Percentiles rank a stretch among this genome's conserved stretches.
Conservation (phyloP, 2,888 invertebrate genomes). For the Alitta virens region DNA sequence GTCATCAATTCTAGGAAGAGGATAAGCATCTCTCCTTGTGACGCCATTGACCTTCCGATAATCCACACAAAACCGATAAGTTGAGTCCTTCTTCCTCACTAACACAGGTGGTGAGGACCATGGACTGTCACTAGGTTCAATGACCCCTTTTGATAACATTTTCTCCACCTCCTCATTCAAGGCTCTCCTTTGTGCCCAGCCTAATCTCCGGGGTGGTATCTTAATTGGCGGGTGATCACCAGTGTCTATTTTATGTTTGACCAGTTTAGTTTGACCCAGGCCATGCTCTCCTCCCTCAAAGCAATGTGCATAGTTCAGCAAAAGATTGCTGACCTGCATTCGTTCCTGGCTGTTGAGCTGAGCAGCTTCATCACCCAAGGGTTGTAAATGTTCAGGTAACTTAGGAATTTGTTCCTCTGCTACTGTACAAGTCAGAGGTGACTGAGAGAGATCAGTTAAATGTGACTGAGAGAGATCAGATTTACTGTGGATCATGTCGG, state of each 20-base stretch:
- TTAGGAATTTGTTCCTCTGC: no score
- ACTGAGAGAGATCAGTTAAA: no score
- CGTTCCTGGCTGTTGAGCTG: background rate
- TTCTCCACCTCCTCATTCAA: background rate
- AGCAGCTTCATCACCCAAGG: background rate
- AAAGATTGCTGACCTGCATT: background rate
- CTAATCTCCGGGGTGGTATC: background rate
- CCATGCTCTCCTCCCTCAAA: background rate
- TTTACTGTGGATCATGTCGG: no score
- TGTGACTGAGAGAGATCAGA: no score
- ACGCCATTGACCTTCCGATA: conserved; percentile 24
- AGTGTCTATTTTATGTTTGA: conserved; percentile 7
- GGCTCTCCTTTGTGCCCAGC: background rate
- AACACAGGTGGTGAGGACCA: conserved; percentile 17
- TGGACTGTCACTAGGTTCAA: conserved; percentile 2
- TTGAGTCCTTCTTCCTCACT: conserved; percentile 23
- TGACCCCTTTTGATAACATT: background rate
- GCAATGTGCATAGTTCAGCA: background rate
- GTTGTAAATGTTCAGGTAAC: background rate
- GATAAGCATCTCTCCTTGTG: conserved; percentile 26
- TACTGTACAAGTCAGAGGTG: background rate
- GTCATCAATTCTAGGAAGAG: conserved; percentile 22
- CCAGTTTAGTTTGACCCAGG: background rate
- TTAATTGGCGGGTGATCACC: background rate
- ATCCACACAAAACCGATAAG: conserved; percentile 25